Evolutionary conservation across 2,113 vertebrate species (phyloP).

Genomic region (Stercorarius parasiticus): DNA sequence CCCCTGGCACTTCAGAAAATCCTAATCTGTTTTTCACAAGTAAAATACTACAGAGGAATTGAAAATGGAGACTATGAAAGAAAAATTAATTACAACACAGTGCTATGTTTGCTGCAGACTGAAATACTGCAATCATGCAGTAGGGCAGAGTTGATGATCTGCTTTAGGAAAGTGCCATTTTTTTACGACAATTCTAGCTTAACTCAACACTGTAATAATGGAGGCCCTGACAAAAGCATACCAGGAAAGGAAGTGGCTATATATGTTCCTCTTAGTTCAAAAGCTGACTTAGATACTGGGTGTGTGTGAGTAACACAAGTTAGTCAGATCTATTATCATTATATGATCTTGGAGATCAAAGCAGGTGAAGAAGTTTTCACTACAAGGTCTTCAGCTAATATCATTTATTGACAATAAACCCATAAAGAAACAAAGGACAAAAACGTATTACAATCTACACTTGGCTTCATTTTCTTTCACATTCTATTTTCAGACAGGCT

Average conservation of each 20-base stretch:
- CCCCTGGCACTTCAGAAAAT: background rate
- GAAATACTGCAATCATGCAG: background rate
- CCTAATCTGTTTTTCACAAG: background rate
- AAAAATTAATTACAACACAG: background rate
- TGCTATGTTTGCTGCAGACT: background rate
- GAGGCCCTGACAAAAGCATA: background rate
- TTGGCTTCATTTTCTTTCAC: background rate
- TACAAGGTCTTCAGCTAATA: background rate
- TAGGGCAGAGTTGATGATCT: background rate
- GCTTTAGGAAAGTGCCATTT: accelerated
- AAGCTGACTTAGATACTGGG: accelerated
- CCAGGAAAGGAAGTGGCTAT: background rate
- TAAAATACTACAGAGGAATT: background rate
- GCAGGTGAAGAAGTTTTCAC: background rate
- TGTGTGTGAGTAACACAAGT: background rate
- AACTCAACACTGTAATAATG: background rate
- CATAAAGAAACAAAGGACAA: background rate
- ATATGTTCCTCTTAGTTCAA: background rate
- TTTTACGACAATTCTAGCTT: background rate
- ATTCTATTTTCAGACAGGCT: background rate
- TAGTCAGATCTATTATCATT: background rate
- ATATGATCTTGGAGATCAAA: background rate
- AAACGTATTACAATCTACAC: background rate
- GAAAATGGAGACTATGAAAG: background rate
- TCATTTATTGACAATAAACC: background rate